Base-by-base conservation (phyloP, 2,888 invertebrate genomes). In the Coenonympha glycerion region DNA sequence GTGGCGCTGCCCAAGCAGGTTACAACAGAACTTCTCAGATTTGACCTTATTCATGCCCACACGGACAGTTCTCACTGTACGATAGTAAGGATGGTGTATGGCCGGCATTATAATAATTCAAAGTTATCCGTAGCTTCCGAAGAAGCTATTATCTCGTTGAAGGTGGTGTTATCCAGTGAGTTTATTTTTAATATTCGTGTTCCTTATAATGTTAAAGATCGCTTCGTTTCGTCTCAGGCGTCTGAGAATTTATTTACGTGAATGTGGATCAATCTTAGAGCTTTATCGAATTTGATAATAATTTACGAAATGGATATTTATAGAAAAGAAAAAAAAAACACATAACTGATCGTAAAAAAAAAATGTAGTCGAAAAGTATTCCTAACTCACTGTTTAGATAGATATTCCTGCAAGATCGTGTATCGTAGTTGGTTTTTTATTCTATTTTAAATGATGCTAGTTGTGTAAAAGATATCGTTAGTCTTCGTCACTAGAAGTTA, bases 251-350 rank as follows among this genome's bases (percentile, higher is more conserved):
- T 59, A 69, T 79, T 80, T 80, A 79, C 73, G 69, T 75, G 79
- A 83, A 86, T 79, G 85, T 83, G 85, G 86, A 87, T 76, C 87
- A 87, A 87, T 83, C 68, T 79, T 87, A 84, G 84, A 87, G 87
- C 87, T 87, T 87, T 87, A 87, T 86, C 83, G 79, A 85, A 84
- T 86, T 87, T 86, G 86, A 86, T 87, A 87, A 86, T 86, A 86
- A 87, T 85, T 84, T 85, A 86, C 68, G 78, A 72, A 77, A 57
- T 70, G 71, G 71, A 78, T 82, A 81, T 82, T 83, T 82, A 80
- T 79, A 76, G 70, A 41, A 73, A 71, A 68, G 71, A 63, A 58
- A 61, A 59, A 48, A 47, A 61, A n/a, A 59, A 48, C 47, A 59
- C 58, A 60, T 62, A 61, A 58, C 48, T 39, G 62, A 66, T 65